Base-by-base conservation (phyloP, 2,113 vertebrate genomes). In the Macquaria ambigua region DNA sequence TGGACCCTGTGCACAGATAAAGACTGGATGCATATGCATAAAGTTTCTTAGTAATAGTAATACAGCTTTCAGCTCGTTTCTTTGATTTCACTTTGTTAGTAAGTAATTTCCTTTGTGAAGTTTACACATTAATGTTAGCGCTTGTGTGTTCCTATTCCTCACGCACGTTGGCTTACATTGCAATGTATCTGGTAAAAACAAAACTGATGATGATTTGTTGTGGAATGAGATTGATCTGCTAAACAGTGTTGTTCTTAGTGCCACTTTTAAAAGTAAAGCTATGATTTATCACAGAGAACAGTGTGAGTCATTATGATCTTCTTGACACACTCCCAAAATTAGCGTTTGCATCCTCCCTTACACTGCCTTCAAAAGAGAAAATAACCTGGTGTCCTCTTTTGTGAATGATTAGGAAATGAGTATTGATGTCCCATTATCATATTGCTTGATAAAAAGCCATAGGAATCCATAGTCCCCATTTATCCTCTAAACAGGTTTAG, bases 401-500 rank as follows among this genome's bases (percentile, higher is more conserved):
- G 5, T 56, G 14, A 25, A 67, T 37, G 9, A 39, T 58, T 4
- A 39, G 8, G 9, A 46, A 37, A 70, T 25, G 37, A 31, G 6
- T 31, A 46, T 50, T 15, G 25, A 81, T 21, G 41, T 28, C 15
- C 11, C 2, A 0, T 70, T 43, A 50, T 80, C 7, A 41, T 0
- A 70, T 46, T 0, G 48, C 37, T 61, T 56, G 11, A 43, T 6
- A 34, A 55, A 37, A n/a, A 34, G 4, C 2, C 21, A 25, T 8
- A 63, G 39, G 15, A 46, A 68, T 73, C 25, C 39, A 77, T 6
- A 58, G 14, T 62, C 7, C 14, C 61, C 61, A 61, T 88, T 67
- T 58, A 62, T 50, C 48, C 74, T 74, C 25, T 2, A 61, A 59
- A 34, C 23, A 31, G 41, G 20, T 18, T 71, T 20, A 53, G 18